Conservation (phyloP, 2,797 vertebrate genomes). For the Dryobates pubescens region DNA sequence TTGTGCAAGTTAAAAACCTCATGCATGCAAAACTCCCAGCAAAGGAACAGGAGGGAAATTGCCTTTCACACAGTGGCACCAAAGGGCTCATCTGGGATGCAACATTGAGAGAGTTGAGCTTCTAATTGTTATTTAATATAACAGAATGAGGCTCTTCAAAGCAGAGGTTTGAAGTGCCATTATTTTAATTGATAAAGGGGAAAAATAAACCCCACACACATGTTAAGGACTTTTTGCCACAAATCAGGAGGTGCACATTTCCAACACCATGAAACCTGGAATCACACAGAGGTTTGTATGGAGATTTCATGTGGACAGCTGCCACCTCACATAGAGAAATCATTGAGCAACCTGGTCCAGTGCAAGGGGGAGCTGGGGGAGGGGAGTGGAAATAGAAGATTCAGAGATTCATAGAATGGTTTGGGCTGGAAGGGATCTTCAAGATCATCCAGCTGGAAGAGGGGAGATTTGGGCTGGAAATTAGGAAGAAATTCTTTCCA, state of each 20-base stretch:
- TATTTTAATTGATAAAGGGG: neutral
- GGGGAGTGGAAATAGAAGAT: no score
- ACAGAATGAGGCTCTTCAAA: neutral
- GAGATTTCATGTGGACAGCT: neutral
- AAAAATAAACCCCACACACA: no score
- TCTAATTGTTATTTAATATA: neutral
- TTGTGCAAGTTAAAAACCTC: neutral
- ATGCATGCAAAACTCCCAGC: neutral
- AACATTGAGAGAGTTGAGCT: neutral
- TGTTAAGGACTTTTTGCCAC: neutral
- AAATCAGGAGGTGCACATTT: neutral
- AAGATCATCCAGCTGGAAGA: no score
- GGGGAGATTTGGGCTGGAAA: no score
- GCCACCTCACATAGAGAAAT: neutral
- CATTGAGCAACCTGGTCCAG: no score
- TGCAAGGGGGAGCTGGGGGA: no score
- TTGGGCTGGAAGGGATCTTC: no score
- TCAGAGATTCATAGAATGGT: no score
- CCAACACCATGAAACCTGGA: neutral
- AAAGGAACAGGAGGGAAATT: neutral
- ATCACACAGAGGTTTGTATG: neutral
- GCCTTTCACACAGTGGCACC: neutral
- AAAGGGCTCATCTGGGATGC: neutral
- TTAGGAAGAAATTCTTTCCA: no score
- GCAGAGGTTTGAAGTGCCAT: neutral